Evolutionary conservation across 53 echinoderm and acorn worm species (phyloP).

Genomic region (Crossaster papposus): DNA sequence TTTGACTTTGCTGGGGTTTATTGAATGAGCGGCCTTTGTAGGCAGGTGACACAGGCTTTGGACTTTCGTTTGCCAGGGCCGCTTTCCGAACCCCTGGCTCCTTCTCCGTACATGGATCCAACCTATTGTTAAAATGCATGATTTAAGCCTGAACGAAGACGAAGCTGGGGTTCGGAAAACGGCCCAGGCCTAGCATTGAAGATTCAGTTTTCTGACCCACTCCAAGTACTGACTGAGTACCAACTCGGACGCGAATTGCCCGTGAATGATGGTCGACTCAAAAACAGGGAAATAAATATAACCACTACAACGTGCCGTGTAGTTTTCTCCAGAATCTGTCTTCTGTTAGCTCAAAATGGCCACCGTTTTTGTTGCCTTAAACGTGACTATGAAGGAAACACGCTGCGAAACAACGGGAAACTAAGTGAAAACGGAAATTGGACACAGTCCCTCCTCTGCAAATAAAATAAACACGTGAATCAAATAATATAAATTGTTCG

Average conservation of each 20-base stretch:
- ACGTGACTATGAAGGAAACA: constrained; percentile 3
- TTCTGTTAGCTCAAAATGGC: not conserved
- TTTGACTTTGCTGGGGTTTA: constrained; percentile 25
- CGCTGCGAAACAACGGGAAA: constrained; percentile 39
- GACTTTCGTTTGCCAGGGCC: no score
- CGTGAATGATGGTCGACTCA: not conserved
- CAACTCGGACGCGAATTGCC: not conserved
- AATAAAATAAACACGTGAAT: no score
- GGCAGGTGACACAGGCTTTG: constrained; percentile 19
- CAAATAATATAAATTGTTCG: not conserved
- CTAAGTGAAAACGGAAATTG: constrained; percentile 58
- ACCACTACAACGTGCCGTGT: constrained; percentile 6
- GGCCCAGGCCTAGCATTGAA: not conserved
- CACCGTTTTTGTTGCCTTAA: not conserved
- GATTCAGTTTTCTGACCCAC: not conserved
- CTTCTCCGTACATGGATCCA: no score
- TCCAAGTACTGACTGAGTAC: not conserved
- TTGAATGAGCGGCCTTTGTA: constrained; percentile 1
- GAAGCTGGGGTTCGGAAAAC: no score
- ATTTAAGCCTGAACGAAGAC: no score
- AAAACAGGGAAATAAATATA: not conserved
- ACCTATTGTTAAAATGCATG: no score
- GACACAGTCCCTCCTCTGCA: not conserved
- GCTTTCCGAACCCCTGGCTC: no score
- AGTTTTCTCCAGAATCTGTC: not conserved